Base-by-base conservation (phyloP, 2,888 invertebrate species). In the Serrognathus titanus region DNA sequence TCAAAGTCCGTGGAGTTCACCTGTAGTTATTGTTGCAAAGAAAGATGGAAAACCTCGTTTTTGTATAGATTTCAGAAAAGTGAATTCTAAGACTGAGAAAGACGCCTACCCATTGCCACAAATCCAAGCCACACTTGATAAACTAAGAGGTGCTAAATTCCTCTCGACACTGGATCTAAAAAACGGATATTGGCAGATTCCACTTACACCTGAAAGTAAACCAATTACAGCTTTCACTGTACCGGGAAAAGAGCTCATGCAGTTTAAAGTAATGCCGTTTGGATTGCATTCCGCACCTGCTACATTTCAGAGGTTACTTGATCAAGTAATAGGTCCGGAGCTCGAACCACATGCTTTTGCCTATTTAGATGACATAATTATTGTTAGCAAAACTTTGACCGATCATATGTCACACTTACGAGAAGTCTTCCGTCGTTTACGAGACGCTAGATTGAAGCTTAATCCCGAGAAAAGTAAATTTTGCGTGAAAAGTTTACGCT, bases 401-500 rank as follows among this genome's bases (percentile, higher is more conserved):
- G 58, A 63, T 31, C 49, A 38, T 38, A 8, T 49, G 5, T 7
- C 12, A 10, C 11, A 16, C n/a, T 16, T 35, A 39, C n/a, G 13
- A 8, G 31, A 48, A 2, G 48, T 48, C 24, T 63, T 68, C 4
- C 49, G 48, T n/a, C 38, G 66, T 8, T 53, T 69, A 1, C 1
- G 49, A 4, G 43, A 53, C 10, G 64, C 66, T 1, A 61, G 61
- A 1, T 46, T 69, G 12, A 58, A 43, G 8, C 40, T 63, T 3
- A 65, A 63, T 39, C 16, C 9, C 7, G 64, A 66, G 9, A 70
- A 68, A 48, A 64, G 65, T 49, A 55, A 65, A 31, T 69, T 66
- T 52, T 59, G 61, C 2, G 20, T 53, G 2, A 43, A 48, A 5
- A 41, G 60, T 11, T 11, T 74, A 1, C 57, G 59, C 35, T 69